A percentile compares a stretch with the other conserved stretches of the same genome.
phyloP scores from a whole-genome alignment of 2,797 vertebrate species.

The Typhlichthys subterraneus region DNA sequence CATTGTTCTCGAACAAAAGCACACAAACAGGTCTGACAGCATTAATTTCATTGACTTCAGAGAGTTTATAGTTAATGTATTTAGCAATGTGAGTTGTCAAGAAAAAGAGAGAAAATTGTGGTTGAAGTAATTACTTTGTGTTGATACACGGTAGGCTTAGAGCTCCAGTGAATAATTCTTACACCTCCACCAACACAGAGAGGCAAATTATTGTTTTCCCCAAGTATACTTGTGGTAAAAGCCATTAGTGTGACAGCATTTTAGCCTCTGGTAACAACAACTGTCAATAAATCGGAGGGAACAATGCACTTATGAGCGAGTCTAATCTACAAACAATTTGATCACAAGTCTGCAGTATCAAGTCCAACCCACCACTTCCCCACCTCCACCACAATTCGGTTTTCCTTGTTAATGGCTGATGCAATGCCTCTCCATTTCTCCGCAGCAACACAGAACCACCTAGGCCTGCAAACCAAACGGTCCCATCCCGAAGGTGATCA shows the following conservation, averaged over 20 bases:
- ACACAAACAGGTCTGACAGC: conserved; percentile 12
- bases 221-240: not conserved
- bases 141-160: conserved; percentile 37
- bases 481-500: conserved; percentile 42
- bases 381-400: conserved; percentile 22
- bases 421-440: conserved; percentile 46
- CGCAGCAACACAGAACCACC: conserved; percentile 54
- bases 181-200: conserved; percentile 25
- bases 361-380: too few species aligned
- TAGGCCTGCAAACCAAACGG: conserved; percentile 32
- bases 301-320: too few species aligned
- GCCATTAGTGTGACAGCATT: not conserved
- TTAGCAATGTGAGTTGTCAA: conserved; percentile 26
- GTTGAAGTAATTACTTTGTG: conserved; percentile 52
- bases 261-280: not conserved
- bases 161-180: conserved; percentile 14
- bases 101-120: conserved; percentile 34
- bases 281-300: not conserved
- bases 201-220: not conserved
- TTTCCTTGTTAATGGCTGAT: conserved; percentile 50
- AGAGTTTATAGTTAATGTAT: conserved; percentile 32
- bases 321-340: too few species aligned
- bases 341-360: too few species aligned
- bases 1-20: conserved; percentile 37
- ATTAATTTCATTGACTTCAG: conserved; percentile 31